Evolutionary conservation across 2,113 vertebrate genomes (phyloP).

Genomic region (Bothrops jararaca): DNA sequence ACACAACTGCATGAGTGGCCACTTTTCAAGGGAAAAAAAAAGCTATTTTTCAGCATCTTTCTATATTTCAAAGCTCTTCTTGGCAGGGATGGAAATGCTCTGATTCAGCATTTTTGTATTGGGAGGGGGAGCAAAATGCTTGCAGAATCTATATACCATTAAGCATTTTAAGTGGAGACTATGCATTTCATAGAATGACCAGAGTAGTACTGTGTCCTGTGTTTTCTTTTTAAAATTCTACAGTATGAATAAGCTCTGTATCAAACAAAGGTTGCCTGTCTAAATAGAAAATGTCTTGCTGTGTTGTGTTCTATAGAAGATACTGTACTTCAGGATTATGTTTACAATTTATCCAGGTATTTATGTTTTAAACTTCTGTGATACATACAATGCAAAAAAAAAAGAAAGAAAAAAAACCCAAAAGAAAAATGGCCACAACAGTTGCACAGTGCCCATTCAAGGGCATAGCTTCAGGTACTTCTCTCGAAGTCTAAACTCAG

Average conservation of each 20-base stretch:
- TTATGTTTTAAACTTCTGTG: conserved; percentile 80
- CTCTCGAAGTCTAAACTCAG: conserved; percentile 92
- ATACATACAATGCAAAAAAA: conserved; percentile 81
- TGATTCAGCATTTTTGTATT: conserved; percentile 66
- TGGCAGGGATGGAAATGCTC: conserved; percentile 74
- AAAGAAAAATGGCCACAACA: conserved; percentile 71
- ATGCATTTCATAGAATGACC: conserved; percentile 87
- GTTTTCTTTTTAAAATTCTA: conserved; percentile 82
- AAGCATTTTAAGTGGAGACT: conserved; percentile 78
- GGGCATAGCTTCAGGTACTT: conserved; percentile 91
- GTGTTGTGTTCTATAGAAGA: conserved; percentile 80
- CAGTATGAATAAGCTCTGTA: conserved; percentile 95
- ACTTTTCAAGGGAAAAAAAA: conserved; percentile 70
- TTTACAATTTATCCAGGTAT: conserved; percentile 87
- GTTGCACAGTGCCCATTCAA: conserved; percentile 80
- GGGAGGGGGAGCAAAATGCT: conserved; percentile 68
- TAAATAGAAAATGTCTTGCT: conserved; percentile 83
- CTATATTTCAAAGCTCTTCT: conserved; percentile 72
- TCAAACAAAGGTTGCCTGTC: conserved; percentile 82
- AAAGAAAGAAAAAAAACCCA: conserved; percentile 64
- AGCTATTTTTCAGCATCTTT: conserved; percentile 62
- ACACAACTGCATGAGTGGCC: conserved; percentile 85
- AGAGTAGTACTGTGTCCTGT: conserved; percentile 85
- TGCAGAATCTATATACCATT: conserved; percentile 67
- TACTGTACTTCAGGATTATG: conserved; percentile 86